These are phyloP conservation scores for Therioaphis trifolii DNA, from an alignment of 2,888 invertebrate genomes.

Conservation along the genomic window DNA sequence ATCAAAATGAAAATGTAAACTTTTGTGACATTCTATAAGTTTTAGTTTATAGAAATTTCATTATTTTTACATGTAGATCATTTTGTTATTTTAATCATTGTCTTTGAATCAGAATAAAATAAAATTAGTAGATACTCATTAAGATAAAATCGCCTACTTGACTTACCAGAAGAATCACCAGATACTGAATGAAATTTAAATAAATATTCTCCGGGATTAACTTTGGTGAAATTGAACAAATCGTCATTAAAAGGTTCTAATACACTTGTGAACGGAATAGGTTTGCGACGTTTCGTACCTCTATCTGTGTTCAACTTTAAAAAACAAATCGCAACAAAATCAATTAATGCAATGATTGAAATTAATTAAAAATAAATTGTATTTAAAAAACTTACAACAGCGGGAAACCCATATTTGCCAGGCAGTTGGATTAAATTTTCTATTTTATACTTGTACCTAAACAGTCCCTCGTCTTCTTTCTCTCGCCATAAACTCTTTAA, in stretches of 20 bases:
- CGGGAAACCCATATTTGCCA: conserved; percentile 63
- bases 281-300: conserved; percentile 76
- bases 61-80: too few species aligned
- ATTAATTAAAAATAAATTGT: neutral
- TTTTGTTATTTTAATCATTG: too few species aligned
- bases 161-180: conserved; percentile 21
- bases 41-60: too few species aligned
- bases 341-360: too few species aligned
- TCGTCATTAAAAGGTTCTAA: conserved; percentile 77
- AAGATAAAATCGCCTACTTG: too few species aligned
- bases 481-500: conserved; percentile 59
- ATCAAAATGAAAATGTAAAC: too few species aligned
- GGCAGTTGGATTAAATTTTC: conserved; percentile 42
- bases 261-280: conserved; percentile 77
- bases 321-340: neutral
- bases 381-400: conserved; percentile 34
- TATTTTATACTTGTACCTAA: conserved; percentile 64
- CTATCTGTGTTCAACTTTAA: conserved; percentile 82
- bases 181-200: conserved; percentile 70
- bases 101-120: too few species aligned
- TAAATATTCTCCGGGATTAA: conserved; percentile 73
- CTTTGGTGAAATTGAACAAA: conserved; percentile 85
- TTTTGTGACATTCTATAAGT: too few species aligned
- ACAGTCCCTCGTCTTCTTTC: conserved; percentile 58
- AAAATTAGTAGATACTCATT: too few species aligned